Evolutionary conservation across 2,888 invertebrate species (phyloP).

Genomic region (Pterostichus madidus): DNA sequence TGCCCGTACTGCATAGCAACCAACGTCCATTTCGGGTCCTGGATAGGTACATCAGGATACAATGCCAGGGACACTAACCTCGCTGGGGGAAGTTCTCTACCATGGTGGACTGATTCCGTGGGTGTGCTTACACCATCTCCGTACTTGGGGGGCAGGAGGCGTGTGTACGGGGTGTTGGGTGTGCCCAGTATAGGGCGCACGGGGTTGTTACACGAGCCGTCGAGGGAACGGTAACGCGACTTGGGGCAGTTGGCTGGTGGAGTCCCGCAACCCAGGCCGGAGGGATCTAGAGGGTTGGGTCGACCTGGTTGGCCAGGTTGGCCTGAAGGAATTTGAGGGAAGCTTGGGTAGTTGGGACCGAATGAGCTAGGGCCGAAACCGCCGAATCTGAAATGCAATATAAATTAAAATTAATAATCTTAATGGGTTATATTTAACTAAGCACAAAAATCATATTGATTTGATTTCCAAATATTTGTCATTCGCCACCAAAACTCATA

Average conservation of each 20-base stretch:
- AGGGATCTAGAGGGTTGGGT: conserved; percentile 77
- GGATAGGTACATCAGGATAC: conserved; percentile 85
- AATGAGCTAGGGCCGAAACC: neutral
- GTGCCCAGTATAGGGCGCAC: conserved; percentile 90
- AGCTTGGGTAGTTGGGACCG: neutral
- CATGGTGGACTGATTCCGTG: conserved; percentile 81
- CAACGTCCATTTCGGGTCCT: conserved; percentile 87
- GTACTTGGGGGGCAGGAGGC: conserved; percentile 83
- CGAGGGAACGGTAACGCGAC: conserved; percentile 87
- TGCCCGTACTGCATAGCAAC: conserved; percentile 90
- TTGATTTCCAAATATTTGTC: no score
- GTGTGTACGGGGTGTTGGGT: conserved; percentile 85
- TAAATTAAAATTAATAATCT: neutral
- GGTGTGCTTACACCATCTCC: conserved; percentile 85
- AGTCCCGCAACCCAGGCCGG: conserved; percentile 78
- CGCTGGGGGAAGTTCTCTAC: conserved; percentile 84
- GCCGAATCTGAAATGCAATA: neutral
- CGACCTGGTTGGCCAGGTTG: conserved; percentile 56
- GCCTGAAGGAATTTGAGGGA: conserved; percentile 13
- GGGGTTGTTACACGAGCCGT: conserved; percentile 97
- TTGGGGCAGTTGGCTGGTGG: conserved; percentile 78
- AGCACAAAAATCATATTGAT: no score
- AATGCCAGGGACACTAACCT: conserved; percentile 85
- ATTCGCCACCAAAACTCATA: no score
- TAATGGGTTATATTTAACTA: neutral